These are phyloP conservation scores for Adineta ricciae DNA, from an alignment of 2,888 invertebrate species.

Conservation along the genomic window DNA sequence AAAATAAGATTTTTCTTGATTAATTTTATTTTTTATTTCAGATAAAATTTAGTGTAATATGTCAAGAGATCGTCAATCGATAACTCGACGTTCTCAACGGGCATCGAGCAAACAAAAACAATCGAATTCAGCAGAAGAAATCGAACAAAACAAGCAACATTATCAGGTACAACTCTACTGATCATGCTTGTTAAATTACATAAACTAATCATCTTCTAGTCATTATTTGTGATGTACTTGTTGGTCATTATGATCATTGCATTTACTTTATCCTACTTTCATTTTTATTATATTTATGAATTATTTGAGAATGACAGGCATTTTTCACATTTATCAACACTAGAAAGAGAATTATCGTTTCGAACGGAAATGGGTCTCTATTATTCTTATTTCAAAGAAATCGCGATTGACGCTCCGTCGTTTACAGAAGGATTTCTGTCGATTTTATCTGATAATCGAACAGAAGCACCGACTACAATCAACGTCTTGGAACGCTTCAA, in stretches of 20 bases:
- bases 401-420: constrained; percentile 59
- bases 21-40: neutral
- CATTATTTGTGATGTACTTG: neutral
- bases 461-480: constrained; percentile 70
- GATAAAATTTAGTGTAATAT: neutral
- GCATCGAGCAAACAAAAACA: neutral
- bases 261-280: neutral
- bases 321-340: constrained; percentile 69
- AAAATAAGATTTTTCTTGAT: neutral
- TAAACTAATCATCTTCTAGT: neutral
- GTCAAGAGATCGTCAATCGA: neutral
- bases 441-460: constrained; percentile 62
- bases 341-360: constrained; percentile 74
- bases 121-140: neutral
- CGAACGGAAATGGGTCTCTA: constrained; percentile 77
- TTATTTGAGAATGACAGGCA: constrained; percentile 73
- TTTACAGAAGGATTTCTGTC: constrained; percentile 58
- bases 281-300: constrained; percentile 23
- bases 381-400: constrained; percentile 74
- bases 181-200: no score
- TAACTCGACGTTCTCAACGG: neutral
- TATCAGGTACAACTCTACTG: no score
- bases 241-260: neutral
- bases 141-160: neutral
- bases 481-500: constrained; percentile 73